These are phyloP conservation scores for Climacteris rufus DNA, from an alignment of 2,113 vertebrate species.

Conservation along the genomic window DNA sequence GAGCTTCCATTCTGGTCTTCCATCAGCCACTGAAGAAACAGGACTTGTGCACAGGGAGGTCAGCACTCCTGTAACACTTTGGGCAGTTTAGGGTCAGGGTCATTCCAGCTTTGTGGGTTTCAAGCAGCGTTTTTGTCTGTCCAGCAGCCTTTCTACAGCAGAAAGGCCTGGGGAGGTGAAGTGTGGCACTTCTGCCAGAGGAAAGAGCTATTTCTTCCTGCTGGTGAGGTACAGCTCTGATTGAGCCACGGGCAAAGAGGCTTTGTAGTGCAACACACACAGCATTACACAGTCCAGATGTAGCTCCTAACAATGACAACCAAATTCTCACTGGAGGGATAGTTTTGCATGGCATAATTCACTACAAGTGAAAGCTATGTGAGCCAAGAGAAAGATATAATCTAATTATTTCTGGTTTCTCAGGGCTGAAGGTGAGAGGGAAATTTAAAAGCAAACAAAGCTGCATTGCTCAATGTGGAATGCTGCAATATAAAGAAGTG, in stretches of 20 bases:
- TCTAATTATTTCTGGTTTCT: slow-evolving; percentile 49
- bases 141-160: neutral
- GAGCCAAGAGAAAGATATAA: slow-evolving; percentile 28
- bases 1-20: neutral
- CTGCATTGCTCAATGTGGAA: slow-evolving; percentile 6
- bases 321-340: slow-evolving; percentile 39
- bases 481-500: slow-evolving; percentile 18
- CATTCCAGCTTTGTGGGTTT: neutral
- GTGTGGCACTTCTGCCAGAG: neutral
- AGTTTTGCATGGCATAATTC: slow-evolving; percentile 45
- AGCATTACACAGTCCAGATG: slow-evolving; percentile 36
- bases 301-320: slow-evolving; percentile 29
- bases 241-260: neutral
- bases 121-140: neutral
- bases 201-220: neutral
- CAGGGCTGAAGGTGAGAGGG: neutral
- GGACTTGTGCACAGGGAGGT: neutral
- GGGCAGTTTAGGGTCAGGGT: neutral
- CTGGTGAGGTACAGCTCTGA: neutral
- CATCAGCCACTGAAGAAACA: neutral
- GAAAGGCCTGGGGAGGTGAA: neutral
- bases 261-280: neutral
- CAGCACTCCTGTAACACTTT: neutral
- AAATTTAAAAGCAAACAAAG: slow-evolving; percentile 52
- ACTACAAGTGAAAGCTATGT: slow-evolving; percentile 7